Conservation (phyloP, 2,888 invertebrate genomes). For the Pollenia labialis region DNA sequence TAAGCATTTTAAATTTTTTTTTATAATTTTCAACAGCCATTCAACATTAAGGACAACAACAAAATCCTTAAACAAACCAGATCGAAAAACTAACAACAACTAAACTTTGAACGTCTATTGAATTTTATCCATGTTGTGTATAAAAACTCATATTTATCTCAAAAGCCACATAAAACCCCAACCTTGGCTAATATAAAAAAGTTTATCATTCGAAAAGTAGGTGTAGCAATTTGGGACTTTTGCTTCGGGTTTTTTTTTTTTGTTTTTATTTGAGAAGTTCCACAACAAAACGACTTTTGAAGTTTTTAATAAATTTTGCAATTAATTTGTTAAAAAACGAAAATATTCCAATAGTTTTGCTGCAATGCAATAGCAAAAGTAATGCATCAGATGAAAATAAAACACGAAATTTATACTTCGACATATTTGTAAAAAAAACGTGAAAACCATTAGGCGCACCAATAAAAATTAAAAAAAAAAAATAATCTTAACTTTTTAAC, state of each 20-base stretch:
- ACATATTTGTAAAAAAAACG: too few species aligned
- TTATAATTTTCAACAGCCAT: slow-evolving; percentile 27
- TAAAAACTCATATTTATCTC: not conserved
- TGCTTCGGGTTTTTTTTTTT: not conserved
- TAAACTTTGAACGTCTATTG: not conserved
- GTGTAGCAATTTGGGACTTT: not conserved
- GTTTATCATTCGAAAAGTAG: slow-evolving; percentile 4
- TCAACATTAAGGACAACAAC: not conserved
- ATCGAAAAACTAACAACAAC: not conserved
- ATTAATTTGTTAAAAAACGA: too few species aligned
- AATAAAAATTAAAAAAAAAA: too few species aligned
- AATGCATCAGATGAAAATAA: too few species aligned
- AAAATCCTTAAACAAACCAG: not conserved
- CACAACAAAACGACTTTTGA: too few species aligned
- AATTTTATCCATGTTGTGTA: not conserved
- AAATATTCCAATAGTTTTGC: too few species aligned
- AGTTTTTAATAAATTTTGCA: too few species aligned
- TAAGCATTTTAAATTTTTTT: slow-evolving; percentile 26
- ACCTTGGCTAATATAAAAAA: slow-evolving; percentile 5
- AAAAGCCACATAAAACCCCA: not conserved
- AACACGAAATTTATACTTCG: too few species aligned
- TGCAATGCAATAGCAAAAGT: too few species aligned
- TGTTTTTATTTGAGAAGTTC: not conserved
- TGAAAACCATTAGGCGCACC: too few species aligned
- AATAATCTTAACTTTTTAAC: too few species aligned